phyloP scores from a whole-genome alignment of 1,140 invertebrate species.

The Leptonema lineaticorne region DNA sequence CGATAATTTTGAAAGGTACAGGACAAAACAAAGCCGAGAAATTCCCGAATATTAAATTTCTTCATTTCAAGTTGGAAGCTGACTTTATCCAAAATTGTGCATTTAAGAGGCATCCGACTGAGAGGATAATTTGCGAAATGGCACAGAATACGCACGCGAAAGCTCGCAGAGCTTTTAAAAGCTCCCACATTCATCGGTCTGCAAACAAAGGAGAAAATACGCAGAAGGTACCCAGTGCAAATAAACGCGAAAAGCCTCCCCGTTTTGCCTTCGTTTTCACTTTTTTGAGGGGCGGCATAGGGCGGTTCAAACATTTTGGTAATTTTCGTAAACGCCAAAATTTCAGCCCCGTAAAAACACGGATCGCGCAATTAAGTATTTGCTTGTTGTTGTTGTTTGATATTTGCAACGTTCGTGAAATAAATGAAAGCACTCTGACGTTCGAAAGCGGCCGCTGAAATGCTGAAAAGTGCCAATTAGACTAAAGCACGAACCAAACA shows the following conservation, averaged over 20 bases:
- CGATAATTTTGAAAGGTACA: no score
- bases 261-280: slow-evolving; percentile 1
- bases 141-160: neutral
- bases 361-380: slow-evolving; percentile 20
- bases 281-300: neutral
- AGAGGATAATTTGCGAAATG: slow-evolving; percentile 4
- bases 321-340: no score
- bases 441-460: slow-evolving; percentile 5
- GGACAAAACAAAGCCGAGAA: neutral
- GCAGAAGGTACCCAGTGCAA: neutral
- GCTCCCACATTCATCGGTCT: neutral
- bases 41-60: slow-evolving; percentile 8
- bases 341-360: no score
- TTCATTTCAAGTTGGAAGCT: slow-evolving; percentile 2
- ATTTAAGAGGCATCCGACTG: neutral
- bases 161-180: neutral
- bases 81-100: slow-evolving; percentile 15
- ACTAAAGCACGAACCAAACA: no score
- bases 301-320: no score
- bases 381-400: neutral
- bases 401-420: slow-evolving; percentile 3
- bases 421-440: slow-evolving; percentile 9
- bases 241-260: neutral
- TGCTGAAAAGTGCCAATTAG: slow-evolving; percentile 27
- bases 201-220: neutral